Evolutionary conservation across 2,888 invertebrate species (phyloP).

Genomic region (Himalopsyche anomala): DNA sequence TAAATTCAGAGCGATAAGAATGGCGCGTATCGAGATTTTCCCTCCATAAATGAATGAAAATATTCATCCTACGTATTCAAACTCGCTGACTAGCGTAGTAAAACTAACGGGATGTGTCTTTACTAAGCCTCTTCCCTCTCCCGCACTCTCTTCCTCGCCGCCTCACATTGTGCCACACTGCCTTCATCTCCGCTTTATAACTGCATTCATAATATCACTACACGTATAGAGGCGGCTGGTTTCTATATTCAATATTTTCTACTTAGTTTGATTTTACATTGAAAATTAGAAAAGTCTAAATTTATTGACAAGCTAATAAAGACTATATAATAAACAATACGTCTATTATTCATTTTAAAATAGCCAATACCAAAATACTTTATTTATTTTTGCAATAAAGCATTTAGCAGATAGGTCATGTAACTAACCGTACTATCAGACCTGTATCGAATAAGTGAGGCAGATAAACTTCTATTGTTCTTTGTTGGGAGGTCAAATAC

Average conservation of each 20-base stretch:
- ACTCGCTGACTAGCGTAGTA: slow-evolving; percentile 22
- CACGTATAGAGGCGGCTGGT: not conserved
- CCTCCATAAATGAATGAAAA: slow-evolving; percentile 19
- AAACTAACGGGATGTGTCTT: slow-evolving; percentile 34
- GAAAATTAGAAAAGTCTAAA: not conserved
- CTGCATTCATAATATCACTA: not conserved
- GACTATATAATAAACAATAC: no score
- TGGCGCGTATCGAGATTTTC: not conserved
- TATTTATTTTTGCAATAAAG: no score
- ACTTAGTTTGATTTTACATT: not conserved
- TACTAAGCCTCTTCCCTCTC: not conserved
- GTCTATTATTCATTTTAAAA: no score
- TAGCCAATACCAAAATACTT: no score
- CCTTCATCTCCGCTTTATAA: not conserved
- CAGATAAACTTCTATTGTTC: no score
- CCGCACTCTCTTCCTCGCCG: not conserved
- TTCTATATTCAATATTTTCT: not conserved
- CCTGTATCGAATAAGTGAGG: no score
- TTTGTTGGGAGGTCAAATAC: no score
- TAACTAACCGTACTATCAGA: no score
- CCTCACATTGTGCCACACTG: not conserved
- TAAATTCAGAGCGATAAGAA: not conserved
- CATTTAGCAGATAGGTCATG: no score
- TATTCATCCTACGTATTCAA: slow-evolving; percentile 34
- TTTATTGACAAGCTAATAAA: not conserved